Evolutionary conservation across 2,797 vertebrate species (phyloP), one percentile per base, ranked within the genome.

Genomic region (Salmo trutta): DNA sequence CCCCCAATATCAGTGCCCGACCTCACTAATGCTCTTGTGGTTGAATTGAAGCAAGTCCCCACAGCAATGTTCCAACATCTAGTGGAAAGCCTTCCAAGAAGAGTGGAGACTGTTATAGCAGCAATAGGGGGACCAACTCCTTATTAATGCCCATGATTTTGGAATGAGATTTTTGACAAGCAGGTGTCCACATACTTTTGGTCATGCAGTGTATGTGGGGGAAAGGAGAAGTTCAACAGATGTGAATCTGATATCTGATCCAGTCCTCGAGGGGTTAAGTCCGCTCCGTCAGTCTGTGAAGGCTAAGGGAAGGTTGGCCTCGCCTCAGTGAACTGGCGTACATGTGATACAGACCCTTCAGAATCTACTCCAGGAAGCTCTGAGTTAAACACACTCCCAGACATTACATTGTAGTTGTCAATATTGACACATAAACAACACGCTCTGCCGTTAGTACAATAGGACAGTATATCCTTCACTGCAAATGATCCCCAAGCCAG

Each of bases 361-460:
- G 86, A 82, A 86, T 84, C 59, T 33, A 84, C 89, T 89, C 86
- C 78, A 77, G 87, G 86, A 87, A 89, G 84, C 89, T 84, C 86
- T 87, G 82, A 80, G 90, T 92, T 91, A 90, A 90, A 85, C 90
- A 90, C 87, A 77, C 90, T 88, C 80, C 82, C 41, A 71, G 24
- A 88, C 87, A 87, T 90, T 87, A 85, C 84, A 90, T 89, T 84
- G 87, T 83, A 90, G 90, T 88, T 86, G 91, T 89, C 83, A 90
- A 89, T 90, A 89, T 86, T 86, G 88, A 83, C 89, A 87, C 83
- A 85, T 78, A 85, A 64, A 54, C 84, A 85, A 84, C 83, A 85
- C 86, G 82, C 82, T 1, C 59, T 8, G 7, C 36, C 1, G 8
- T 10, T 41, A 41, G 36, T 41, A 10, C 2, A 8, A 41, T 8